Conservation (phyloP, 35 echinoderm and acorn worm species). For the Diadema setosum region DNA sequence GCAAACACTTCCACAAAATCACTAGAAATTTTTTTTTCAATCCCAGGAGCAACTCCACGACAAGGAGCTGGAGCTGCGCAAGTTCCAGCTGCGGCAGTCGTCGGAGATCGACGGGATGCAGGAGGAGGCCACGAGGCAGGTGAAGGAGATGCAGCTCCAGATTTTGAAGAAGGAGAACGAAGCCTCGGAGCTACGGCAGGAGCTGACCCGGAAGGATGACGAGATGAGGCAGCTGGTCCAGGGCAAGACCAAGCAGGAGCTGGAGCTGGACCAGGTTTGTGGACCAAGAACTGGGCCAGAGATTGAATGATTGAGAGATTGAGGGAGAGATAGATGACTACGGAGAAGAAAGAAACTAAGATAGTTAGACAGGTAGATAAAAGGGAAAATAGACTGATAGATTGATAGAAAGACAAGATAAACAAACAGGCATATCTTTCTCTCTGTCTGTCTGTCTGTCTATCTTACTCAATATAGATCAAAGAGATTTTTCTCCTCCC, state of each 20-base stretch:
- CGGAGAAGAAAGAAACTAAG: too few species aligned
- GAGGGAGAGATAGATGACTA: too few species aligned
- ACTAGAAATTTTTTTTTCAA: too few species aligned
- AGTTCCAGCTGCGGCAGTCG: slow-evolving; percentile 37
- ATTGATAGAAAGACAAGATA: too few species aligned
- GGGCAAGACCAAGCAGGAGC: slow-evolving; percentile 62
- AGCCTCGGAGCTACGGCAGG: slow-evolving; percentile 38
- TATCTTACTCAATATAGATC: too few species aligned
- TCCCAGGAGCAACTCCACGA: slow-evolving; percentile 57
- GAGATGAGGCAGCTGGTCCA: slow-evolving; percentile 47
- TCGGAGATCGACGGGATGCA: slow-evolving; percentile 64
- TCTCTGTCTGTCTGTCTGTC: too few species aligned
- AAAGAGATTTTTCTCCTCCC: too few species aligned
- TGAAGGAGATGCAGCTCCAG: slow-evolving; percentile 60
- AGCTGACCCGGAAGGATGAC: slow-evolving; percentile 38
- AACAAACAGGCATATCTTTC: too few species aligned
- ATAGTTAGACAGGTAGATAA: too few species aligned
- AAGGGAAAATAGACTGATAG: too few species aligned
- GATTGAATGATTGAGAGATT: neutral
- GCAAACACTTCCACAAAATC: too few species aligned
- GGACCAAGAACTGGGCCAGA: slow-evolving; percentile 73
- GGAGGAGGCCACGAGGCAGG: slow-evolving; percentile 54
- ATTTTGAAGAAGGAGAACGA: slow-evolving; percentile 72
- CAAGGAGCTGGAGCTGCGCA: slow-evolving; percentile 65
- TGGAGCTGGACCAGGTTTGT: slow-evolving; percentile 86